Evolutionary conservation across 1,140 invertebrate genomes (phyloP).

Genomic region (Dufourea novaeangliae): DNA sequence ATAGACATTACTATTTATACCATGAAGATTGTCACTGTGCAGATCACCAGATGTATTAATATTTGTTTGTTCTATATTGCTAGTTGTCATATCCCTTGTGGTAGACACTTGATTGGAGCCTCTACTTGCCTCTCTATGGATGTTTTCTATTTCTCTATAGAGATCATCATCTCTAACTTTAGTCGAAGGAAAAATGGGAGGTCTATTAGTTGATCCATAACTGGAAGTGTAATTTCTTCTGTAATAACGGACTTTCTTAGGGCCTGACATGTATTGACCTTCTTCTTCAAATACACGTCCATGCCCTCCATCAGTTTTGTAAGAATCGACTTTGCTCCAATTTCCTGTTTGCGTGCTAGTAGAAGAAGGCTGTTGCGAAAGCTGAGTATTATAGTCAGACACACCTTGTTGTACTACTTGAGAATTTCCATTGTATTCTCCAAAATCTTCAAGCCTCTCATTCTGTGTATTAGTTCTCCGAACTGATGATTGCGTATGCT

Average conservation of each 20-base stretch:
- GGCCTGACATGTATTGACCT: constrained; percentile 65
- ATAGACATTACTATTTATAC: constrained; percentile 39
- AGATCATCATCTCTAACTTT: constrained; percentile 9
- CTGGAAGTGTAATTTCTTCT: constrained; percentile 70
- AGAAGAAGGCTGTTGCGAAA: constrained; percentile 10
- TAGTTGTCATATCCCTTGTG: background rate
- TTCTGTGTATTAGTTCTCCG: constrained; percentile 25
- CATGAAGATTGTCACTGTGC: constrained; percentile 26
- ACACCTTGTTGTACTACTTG: constrained; percentile 34
- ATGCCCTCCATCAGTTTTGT: constrained; percentile 59
- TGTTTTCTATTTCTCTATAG: constrained; percentile 43
- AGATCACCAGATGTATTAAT: background rate
- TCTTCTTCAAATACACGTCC: constrained; percentile 66
- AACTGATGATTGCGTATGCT: constrained; percentile 12
- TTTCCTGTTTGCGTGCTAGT: constrained; percentile 28
- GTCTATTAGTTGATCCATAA: constrained; percentile 53
- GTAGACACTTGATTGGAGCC: constrained; percentile 42
- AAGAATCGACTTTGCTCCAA: constrained; percentile 61
- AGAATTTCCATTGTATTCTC: constrained; percentile 33
- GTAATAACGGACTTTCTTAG: constrained; percentile 65
- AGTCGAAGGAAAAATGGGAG: background rate
- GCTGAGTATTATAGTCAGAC: constrained; percentile 12
- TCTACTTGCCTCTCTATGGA: constrained; percentile 46
- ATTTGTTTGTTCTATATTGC: constrained; percentile 12
- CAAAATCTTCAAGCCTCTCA: constrained; percentile 60